Conservation (phyloP, 2,888 invertebrate genomes). For the Octodonta nipae region DNA sequence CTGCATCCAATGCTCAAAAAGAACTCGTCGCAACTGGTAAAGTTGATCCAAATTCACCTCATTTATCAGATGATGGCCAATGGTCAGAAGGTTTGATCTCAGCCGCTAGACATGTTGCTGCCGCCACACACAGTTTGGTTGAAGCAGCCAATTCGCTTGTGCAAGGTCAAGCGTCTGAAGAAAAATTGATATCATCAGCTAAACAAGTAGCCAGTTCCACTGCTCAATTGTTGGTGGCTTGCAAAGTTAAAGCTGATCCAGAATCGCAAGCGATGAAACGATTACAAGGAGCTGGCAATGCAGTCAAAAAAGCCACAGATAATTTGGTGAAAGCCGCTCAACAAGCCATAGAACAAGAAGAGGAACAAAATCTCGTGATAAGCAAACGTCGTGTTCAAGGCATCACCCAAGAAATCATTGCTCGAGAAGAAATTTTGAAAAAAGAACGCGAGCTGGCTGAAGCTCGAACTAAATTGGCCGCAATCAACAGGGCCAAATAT, state of each 20-base stretch:
- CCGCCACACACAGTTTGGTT: constrained; percentile 92
- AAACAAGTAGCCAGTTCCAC: constrained; percentile 94
- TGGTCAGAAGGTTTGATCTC: constrained; percentile 96
- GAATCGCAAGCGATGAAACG: constrained; percentile 86
- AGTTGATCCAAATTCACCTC: constrained; percentile 61
- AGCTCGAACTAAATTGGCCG: constrained; percentile 78
- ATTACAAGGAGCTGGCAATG: constrained; percentile 85
- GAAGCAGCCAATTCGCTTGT: constrained; percentile 96
- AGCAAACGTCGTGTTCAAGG: constrained; percentile 91
- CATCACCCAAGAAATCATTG: constrained; percentile 90
- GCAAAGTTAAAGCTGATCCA: constrained; percentile 96
- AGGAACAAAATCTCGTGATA: constrained; percentile 80
- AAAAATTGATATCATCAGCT: constrained; percentile 90
- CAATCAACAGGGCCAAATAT: constrained; percentile 89
- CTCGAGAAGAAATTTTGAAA: constrained; percentile 40
- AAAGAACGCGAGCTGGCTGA: constrained; percentile 90
- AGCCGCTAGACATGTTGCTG: constrained; percentile 89
- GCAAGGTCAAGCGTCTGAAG: constrained; percentile 65
- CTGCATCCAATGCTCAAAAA: constrained; percentile 91
- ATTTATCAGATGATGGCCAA: constrained; percentile 88
- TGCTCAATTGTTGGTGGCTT: constrained; percentile 92
- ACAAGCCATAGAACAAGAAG: constrained; percentile 80
- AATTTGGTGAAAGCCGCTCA: constrained; percentile 90
- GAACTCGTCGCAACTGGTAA: constrained; percentile 88
- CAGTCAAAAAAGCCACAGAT: constrained; percentile 94